Percentiles rank a stretch among this genome's conserved stretches.
Evolutionary conservation across 2,888 invertebrate species (phyloP).

Genomic region (Melanostoma scalare): DNA sequence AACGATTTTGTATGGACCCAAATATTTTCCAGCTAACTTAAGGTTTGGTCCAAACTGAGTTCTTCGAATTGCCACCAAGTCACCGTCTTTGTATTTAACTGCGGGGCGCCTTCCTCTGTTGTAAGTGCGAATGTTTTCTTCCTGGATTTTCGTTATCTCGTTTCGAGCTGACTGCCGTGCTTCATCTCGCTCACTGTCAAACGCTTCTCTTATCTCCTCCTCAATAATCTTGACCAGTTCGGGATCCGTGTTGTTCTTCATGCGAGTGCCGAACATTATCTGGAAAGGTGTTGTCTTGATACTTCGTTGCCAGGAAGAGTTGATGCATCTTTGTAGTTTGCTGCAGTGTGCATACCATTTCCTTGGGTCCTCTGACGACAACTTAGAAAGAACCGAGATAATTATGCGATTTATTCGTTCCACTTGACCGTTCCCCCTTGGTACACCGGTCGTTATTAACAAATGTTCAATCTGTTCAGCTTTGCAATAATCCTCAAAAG

Average conservation of each 20-base stretch:
- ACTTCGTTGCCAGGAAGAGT: slow-evolving; percentile 19
- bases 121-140: background rate
- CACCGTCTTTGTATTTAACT: background rate
- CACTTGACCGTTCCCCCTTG: background rate
- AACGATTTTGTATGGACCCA: background rate
- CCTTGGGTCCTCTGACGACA: background rate
- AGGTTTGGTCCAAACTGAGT: slow-evolving; percentile 4
- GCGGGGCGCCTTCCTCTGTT: background rate
- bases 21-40: background rate
- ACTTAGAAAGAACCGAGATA: slow-evolving; percentile 9
- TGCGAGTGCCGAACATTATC: slow-evolving; percentile 12
- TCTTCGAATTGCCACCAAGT: slow-evolving; percentile 3
- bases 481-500: slow-evolving; percentile 17
- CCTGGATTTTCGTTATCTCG: background rate
- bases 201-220: background rate
- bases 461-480: background rate
- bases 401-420: slow-evolving; percentile 11
- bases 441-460: background rate
- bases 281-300: slow-evolving; percentile 10
- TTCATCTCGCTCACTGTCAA: background rate
- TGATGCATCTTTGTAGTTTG: background rate
- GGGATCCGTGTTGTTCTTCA: background rate
- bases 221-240: background rate
- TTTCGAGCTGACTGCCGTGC: background rate
- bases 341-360: slow-evolving; percentile 6